Percentiles rank a stretch among this genome's conserved stretches.
Conservation (phyloP, 1,140 invertebrate species). For the Drosophila neocordata region DNA sequence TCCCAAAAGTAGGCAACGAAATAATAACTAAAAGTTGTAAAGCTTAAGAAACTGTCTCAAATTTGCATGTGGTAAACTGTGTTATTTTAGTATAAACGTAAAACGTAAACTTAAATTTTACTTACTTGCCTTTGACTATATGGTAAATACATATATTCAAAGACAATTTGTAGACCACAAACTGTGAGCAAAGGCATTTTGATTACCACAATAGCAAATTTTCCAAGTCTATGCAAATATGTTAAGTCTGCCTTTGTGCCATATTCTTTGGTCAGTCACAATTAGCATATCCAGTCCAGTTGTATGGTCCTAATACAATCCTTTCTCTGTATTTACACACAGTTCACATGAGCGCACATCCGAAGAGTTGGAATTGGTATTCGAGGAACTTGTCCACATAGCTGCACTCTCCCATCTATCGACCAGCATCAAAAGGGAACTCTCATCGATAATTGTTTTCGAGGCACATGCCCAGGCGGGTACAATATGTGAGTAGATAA, state of each 20-base stretch:
- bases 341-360: conserved; percentile 89
- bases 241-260: conserved; percentile 14
- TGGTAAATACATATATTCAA: not conserved
- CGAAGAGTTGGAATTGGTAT: conserved; percentile 93
- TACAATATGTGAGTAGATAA: conserved; percentile 88
- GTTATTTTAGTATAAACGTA: not conserved
- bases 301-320: not conserved
- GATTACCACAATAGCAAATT: conserved; percentile 2
- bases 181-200: not conserved
- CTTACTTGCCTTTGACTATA: no score
- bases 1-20: conserved; percentile 1
- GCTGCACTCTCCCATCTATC: conserved; percentile 92
- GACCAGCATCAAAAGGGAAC: conserved; percentile 92
- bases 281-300: conserved; percentile 10
- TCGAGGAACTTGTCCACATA: conserved; percentile 93
- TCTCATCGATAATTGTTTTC: conserved; percentile 91
- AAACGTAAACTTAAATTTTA: not conserved
- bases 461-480: conserved; percentile 91
- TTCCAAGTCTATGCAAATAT: conserved; percentile 19
- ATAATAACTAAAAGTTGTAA: not conserved
- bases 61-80: not conserved
- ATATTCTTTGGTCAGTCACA: conserved; percentile 22
- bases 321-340: conserved; percentile 14
- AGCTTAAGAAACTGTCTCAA: no score
- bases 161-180: conserved; percentile 1